Evolutionary conservation across 2,888 invertebrate species (phyloP).

Genomic region (Ophion ventricosus): DNA sequence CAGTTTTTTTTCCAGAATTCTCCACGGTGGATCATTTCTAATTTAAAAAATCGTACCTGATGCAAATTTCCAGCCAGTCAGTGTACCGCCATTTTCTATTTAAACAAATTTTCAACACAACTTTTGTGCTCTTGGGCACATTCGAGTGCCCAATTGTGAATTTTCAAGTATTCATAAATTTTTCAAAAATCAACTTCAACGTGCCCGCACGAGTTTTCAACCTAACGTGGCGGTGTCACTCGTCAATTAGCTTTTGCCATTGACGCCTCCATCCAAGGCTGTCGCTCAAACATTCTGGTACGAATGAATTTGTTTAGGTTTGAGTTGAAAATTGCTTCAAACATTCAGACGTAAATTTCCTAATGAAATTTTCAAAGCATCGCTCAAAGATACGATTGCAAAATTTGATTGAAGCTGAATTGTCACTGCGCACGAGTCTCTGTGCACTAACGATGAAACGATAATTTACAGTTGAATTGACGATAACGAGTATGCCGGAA

Average conservation of each 20-base stretch:
- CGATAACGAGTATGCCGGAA: slow-evolving; percentile 88
- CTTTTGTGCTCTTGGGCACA: no score
- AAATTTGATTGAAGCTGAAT: neutral
- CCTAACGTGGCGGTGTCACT: no score
- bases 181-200: neutral
- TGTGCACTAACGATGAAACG: slow-evolving; percentile 29
- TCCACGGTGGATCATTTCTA: no score
- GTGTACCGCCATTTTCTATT: no score
- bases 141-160: neutral
- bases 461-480: slow-evolving; percentile 88
- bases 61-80: no score
- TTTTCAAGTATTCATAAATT: neutral
- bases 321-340: neutral
- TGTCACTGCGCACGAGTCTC: neutral
- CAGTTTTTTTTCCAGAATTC: no score
- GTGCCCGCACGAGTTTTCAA: neutral
- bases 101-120: neutral
- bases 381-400: neutral
- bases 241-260: neutral
- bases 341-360: neutral
- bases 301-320: neutral
- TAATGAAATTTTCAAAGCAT: neutral
- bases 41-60: no score
- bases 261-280: no score
- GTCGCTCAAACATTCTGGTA: no score